Evolutionary conservation across 2,888 invertebrate species (phyloP).

Genomic region (Drosophila austrosaltans): DNA sequence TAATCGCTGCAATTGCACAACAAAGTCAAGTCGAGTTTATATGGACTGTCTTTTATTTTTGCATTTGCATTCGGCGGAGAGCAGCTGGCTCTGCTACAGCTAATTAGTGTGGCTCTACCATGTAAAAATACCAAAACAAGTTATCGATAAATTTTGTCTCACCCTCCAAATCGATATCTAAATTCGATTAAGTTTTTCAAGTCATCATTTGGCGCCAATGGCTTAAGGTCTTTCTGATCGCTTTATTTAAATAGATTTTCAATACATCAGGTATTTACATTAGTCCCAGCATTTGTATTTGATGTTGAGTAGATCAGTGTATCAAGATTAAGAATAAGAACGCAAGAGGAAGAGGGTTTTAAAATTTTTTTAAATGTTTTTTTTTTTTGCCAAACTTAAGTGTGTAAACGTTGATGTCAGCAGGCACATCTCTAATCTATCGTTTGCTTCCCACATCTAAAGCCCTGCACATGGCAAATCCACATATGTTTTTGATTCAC

Average conservation of each 20-base stretch:
- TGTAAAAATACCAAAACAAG: background rate
- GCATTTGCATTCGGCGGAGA: background rate
- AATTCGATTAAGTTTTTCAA: background rate
- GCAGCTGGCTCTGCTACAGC: background rate
- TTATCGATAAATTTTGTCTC: background rate
- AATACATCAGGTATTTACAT: no score
- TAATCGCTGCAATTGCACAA: slow-evolving; percentile 61
- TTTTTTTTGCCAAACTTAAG: no score
- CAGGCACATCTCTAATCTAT: background rate
- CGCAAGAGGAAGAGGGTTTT: no score
- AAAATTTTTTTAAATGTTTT: no score
- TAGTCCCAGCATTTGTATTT: no score
- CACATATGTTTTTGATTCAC: slow-evolving; percentile 25
- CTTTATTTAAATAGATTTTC: no score
- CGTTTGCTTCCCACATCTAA: background rate
- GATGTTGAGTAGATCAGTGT: no score
- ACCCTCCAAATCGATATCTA: no score
- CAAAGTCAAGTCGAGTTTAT: slow-evolving; percentile 28
- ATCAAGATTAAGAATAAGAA: no score
- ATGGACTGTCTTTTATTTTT: background rate
- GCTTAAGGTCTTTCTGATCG: no score
- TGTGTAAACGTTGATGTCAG: no score
- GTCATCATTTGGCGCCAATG: no score
- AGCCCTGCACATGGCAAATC: slow-evolving; percentile 35
- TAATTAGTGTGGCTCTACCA: background rate